These are phyloP conservation scores for Drosophila albomicans DNA, from an alignment of 1,140 invertebrate genomes.

Conservation along the genomic window DNA sequence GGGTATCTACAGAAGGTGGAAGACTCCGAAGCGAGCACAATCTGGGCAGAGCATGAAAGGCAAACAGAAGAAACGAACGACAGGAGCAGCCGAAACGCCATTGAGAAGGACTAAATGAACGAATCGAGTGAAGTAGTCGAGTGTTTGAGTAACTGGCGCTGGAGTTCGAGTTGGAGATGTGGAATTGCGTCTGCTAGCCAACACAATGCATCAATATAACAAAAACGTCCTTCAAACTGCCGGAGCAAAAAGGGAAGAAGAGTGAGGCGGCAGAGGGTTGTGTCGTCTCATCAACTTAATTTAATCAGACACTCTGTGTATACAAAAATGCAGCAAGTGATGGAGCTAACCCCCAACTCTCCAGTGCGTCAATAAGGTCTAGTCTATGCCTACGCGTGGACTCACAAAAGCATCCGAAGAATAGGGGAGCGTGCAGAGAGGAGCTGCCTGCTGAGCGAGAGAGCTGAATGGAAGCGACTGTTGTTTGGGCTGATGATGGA, in stretches of 20 bases:
- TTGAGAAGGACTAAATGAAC: conserved; percentile 70
- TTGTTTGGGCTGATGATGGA: conserved; percentile 4
- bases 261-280: conserved; percentile 13
- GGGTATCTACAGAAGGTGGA: conserved; percentile 2
- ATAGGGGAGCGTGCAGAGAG: background rate
- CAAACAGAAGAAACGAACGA: conserved; percentile 56
- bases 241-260: background rate
- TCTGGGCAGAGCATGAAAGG: conserved; percentile 60
- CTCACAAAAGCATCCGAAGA: conserved; percentile 28
- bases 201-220: conserved; percentile 80
- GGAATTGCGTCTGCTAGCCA: conserved; percentile 37
- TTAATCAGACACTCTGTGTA: conserved; percentile 82
- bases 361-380: conserved; percentile 28
- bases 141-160: conserved; percentile 71
- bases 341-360: conserved; percentile 18
- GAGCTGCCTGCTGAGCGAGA: background rate
- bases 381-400: conserved; percentile 67
- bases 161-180: conserved; percentile 9
- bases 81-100: conserved; percentile 62
- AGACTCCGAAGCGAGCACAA: conserved; percentile 26
- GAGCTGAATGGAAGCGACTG: conserved; percentile 6
- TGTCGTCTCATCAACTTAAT: conserved; percentile 81
- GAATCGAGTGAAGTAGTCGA: conserved; percentile 70
- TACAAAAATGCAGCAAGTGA: conserved; percentile 73
- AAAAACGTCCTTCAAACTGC: conserved; percentile 75